phyloP scores from a whole-genome alignment of 2,888 invertebrate genomes.

The Phyllotreta cruciferae region DNA sequence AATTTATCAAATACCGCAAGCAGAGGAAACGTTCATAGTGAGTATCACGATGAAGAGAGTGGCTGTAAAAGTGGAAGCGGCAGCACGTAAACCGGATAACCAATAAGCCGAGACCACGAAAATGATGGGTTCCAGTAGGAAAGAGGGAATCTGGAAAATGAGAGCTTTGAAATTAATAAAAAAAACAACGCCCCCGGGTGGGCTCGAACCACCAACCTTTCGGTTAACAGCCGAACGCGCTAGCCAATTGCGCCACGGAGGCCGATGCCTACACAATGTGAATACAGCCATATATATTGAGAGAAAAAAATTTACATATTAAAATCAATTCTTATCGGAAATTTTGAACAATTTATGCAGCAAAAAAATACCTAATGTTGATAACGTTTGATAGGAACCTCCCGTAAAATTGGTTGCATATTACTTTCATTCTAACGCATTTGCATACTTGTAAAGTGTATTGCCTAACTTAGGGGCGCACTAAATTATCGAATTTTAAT shows the following conservation, averaged over 20 bases:
- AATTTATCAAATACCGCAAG: constrained; percentile 76
- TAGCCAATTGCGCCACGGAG: constrained; percentile 96
- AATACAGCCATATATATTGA: neutral
- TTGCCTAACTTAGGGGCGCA: neutral
- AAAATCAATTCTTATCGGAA: neutral
- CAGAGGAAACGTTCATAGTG: constrained; percentile 86
- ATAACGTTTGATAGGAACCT: too few relatives aligned
- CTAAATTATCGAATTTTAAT: too few relatives aligned
- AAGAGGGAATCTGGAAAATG: neutral
- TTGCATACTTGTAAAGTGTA: neutral
- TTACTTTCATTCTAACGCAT: neutral
- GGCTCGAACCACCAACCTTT: constrained; percentile 99
- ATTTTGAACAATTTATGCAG: neutral
- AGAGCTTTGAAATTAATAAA: constrained; percentile 54
- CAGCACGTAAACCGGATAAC: constrained; percentile 79
- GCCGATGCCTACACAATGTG: constrained; percentile 45
- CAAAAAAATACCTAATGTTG: too few relatives aligned
- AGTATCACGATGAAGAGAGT: constrained; percentile 75
- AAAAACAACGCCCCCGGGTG: constrained; percentile 84
- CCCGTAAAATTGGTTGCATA: neutral
- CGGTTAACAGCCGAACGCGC: constrained; percentile 99
- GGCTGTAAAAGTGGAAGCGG: constrained; percentile 72
- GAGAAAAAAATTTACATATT: neutral
- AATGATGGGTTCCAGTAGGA: constrained; percentile 77
- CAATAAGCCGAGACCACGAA: constrained; percentile 87